A percentile compares a stretch with the other conserved stretches of the same genome.
phyloP scores from a whole-genome alignment of 2,888 invertebrate species.

The Heliothis peltigera region DNA sequence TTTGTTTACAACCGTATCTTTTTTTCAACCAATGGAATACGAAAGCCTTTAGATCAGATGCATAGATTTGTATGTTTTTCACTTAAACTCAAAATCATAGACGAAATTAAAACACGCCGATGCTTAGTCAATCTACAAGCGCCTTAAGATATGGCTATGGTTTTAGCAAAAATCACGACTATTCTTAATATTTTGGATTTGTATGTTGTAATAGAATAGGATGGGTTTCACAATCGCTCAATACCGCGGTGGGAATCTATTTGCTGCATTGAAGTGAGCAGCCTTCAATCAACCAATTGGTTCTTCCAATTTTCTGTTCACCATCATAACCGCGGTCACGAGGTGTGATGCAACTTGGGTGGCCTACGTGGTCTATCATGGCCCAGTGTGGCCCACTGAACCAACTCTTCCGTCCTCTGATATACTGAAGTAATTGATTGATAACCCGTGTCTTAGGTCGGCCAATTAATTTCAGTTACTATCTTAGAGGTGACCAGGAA shows the following conservation, averaged over 20 bases:
- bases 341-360: conserved; percentile 19
- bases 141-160: conserved; percentile 8
- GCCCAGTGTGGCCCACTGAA: not conserved
- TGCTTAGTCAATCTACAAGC: not conserved
- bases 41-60: no score
- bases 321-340: conserved; percentile 15
- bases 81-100: not conserved
- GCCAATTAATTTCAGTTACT: conserved; percentile 21
- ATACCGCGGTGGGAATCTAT: conserved; percentile 32
- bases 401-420: not conserved
- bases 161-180: conserved; percentile 30
- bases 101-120: not conserved
- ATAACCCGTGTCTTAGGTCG: conserved; percentile 28
- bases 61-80: no score
- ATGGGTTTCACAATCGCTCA: conserved; percentile 41
- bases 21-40: no score
- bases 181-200: conserved; percentile 27
- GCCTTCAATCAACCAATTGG: conserved; percentile 42
- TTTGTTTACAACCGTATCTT: no score
- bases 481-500: conserved; percentile 16
- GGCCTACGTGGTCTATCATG: not conserved
- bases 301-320: conserved; percentile 29
- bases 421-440: conserved; percentile 28
- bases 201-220: conserved; percentile 32
- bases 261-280: conserved; percentile 32